A percentile compares a stretch with the other conserved stretches of the same genome.
phyloP scores from a whole-genome alignment of 2,888 invertebrate species.

The Apocheima hispidaria region DNA sequence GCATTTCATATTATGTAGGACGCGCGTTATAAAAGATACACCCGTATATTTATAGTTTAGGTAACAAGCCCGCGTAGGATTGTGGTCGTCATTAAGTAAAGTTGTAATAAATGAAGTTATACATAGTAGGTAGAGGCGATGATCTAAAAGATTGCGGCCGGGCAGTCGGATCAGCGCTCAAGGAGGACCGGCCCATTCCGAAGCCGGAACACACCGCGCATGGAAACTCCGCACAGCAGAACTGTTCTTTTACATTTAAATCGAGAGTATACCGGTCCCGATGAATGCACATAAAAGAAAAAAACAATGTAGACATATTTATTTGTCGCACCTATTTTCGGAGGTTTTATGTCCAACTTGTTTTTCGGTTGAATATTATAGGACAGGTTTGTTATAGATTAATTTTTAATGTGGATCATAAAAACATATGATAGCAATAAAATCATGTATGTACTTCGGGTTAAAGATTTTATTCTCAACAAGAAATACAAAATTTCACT shows the following conservation, averaged over 20 bases:
- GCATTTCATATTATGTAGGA: too few species aligned
- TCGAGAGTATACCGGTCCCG: slow-evolving; percentile 44
- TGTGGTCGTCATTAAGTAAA: slow-evolving; percentile 45
- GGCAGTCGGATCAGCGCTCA: slow-evolving; percentile 71
- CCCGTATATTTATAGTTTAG: not conserved
- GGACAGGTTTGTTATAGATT: slow-evolving; percentile 27
- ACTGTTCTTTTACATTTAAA: slow-evolving; percentile 52
- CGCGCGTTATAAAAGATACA: not conserved
- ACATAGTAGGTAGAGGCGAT: slow-evolving; percentile 54
- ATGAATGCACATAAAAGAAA: slow-evolving; percentile 41
- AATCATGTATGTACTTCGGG: slow-evolving; percentile 14
- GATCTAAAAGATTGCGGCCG: slow-evolving; percentile 75
- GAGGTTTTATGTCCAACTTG: slow-evolving; percentile 28
- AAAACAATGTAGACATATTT: slow-evolving; percentile 41
- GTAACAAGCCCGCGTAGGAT: not conserved
- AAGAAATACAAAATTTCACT: too few species aligned
- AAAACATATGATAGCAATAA: slow-evolving; percentile 16
- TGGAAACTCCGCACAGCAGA: slow-evolving; percentile 62
- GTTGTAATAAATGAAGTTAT: slow-evolving; percentile 47
- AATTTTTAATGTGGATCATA: slow-evolving; percentile 28
- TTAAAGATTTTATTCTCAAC: too few species aligned
- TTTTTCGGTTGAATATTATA: slow-evolving; percentile 5
- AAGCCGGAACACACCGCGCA: slow-evolving; percentile 77
- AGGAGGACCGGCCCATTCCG: slow-evolving; percentile 82
- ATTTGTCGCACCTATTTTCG: slow-evolving; percentile 41